These are phyloP conservation scores for Diarsia rubi DNA, from an alignment of 2,888 invertebrate genomes.

Conservation along the genomic window DNA sequence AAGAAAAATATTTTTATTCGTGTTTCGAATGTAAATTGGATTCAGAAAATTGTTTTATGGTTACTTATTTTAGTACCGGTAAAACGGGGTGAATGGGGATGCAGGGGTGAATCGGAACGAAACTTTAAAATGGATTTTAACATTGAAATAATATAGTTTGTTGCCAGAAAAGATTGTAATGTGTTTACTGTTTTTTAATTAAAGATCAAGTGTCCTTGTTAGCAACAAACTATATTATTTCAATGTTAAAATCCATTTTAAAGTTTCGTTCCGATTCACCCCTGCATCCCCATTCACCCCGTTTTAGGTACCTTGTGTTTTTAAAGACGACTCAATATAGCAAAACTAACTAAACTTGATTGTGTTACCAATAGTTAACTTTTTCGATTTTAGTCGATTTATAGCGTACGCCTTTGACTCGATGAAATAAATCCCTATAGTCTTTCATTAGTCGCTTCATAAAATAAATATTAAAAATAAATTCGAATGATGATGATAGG, in stretches of 20 bases:
- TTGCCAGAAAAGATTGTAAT: too few relatives aligned
- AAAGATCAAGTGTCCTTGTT: too few relatives aligned
- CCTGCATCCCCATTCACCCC: too few relatives aligned
- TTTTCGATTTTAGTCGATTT: conserved; percentile 13
- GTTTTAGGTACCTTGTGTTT: neutral
- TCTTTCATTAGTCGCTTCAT: neutral
- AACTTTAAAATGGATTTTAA: too few relatives aligned
- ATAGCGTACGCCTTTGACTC: neutral
- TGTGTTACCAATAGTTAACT: neutral
- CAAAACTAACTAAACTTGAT: neutral
- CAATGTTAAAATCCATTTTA: too few relatives aligned
- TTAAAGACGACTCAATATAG: neutral
- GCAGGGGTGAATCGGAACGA: too few relatives aligned
- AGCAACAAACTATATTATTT: too few relatives aligned
- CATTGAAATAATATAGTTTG: too few relatives aligned
- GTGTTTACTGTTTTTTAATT: too few relatives aligned
- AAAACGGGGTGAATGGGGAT: too few relatives aligned
- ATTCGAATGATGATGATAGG: neutral
- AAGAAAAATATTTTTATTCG: neutral
- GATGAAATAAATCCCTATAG: neutral
- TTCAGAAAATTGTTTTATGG: neutral
- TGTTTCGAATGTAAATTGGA: too few relatives aligned
- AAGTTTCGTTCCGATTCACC: too few relatives aligned
- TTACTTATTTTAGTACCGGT: neutral
- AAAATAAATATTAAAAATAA: neutral